These are phyloP conservation scores for Scrobipalpa costella DNA, from an alignment of 2,888 invertebrate species.

Conservation along the genomic window DNA sequence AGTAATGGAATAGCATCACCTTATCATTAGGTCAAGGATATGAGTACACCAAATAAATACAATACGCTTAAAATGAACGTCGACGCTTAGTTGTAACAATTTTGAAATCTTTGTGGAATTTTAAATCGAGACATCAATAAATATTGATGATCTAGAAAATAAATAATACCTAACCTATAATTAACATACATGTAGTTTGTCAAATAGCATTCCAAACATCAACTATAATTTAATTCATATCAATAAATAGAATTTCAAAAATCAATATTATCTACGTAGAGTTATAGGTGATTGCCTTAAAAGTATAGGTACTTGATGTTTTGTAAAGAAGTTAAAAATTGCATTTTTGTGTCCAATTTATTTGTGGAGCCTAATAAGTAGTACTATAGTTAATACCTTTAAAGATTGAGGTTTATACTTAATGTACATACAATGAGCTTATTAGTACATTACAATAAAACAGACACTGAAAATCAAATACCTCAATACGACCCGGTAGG, in stretches of 20 bases:
- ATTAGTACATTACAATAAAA: not conserved
- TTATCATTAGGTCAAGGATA: not conserved
- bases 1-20: conserved; percentile 7
- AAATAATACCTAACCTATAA: conserved; percentile 2
- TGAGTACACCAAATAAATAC: conserved; percentile 7
- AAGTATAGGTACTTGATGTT: not conserved
- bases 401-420: not conserved
- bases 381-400: not conserved
- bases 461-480: conserved; percentile 1
- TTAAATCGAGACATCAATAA: conserved; percentile 5
- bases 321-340: not conserved
- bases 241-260: not conserved
- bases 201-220: conserved; percentile 14
- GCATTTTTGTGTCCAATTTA: not conserved
- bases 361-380: not conserved
- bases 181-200: not conserved
- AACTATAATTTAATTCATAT: conserved; percentile 2
- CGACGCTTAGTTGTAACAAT: conserved; percentile 11
- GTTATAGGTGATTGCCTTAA: not conserved
- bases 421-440: conserved; percentile 8
- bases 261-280: not conserved
- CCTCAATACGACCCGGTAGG: not conserved
- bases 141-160: not conserved
- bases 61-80: conserved; percentile 12
- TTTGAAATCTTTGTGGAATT: conserved; percentile 12